Conservation (phyloP, 2,888 invertebrate species). For the Cantharis flavilabris region DNA sequence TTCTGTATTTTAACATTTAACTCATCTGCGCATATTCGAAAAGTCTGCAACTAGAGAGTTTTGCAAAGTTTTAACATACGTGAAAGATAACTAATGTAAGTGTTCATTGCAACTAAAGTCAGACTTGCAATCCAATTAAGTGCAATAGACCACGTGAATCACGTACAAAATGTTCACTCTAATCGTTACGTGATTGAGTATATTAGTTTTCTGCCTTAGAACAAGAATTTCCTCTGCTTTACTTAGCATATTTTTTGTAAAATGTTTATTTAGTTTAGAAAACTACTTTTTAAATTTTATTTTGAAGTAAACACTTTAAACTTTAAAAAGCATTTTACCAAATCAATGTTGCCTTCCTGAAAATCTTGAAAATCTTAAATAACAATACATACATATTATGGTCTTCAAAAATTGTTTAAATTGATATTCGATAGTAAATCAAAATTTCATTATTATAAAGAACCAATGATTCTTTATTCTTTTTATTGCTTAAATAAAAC, state of each 20-base stretch:
- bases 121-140: conserved; percentile 40
- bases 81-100: conserved; percentile 22
- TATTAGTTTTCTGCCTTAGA: neutral
- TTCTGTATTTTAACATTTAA: neutral
- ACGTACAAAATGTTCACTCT: conserved; percentile 21
- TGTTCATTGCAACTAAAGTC: conserved; percentile 38
- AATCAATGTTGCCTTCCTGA: neutral
- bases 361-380: no score
- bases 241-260: neutral
- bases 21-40: neutral
- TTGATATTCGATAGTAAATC: no score
- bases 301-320: neutral
- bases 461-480: no score
- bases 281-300: neutral
- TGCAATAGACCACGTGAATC: conserved; percentile 32
- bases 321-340: neutral
- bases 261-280: neutral
- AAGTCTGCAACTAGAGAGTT: neutral
- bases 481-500: no score
- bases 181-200: conserved; percentile 13
- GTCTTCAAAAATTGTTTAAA: no score
- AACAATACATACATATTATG: no score
- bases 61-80: neutral
- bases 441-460: no score
- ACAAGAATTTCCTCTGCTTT: neutral